These are phyloP conservation scores for Hoplodrina ambigua DNA, from an alignment of 2,888 invertebrate genomes.

Conservation along the genomic window DNA sequence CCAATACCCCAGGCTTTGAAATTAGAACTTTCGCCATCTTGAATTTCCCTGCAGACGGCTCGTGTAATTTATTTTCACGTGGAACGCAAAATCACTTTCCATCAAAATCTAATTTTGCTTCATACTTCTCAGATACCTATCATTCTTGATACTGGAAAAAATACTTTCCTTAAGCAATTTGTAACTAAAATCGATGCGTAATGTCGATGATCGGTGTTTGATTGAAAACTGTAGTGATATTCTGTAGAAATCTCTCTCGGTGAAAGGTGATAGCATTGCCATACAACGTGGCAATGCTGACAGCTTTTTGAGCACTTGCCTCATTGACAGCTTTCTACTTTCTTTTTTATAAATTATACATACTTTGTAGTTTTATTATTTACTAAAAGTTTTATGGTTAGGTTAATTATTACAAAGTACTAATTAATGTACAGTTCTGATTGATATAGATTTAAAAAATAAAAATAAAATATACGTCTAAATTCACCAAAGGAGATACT, in stretches of 20 bases:
- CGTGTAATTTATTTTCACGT: conserved; percentile 51
- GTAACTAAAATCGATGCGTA: conserved; percentile 17
- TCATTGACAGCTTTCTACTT: no score
- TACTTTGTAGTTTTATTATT: no score
- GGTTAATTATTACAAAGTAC: no score
- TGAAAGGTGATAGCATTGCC: no score
- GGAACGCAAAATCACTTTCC: conserved; percentile 51
- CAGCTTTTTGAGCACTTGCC: no score
- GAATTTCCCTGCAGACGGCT: conserved; percentile 55
- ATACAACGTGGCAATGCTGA: no score
- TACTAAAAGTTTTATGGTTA: no score
- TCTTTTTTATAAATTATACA: no score
- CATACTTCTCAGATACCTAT: conserved; percentile 17
- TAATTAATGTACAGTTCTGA: no score
- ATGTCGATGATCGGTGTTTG: background rate
- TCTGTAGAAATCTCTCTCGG: background rate
- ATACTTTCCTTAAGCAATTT: conserved; percentile 28
- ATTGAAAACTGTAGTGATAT: background rate
- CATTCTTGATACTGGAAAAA: conserved; percentile 13
- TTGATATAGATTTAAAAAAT: no score
- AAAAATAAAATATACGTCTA: no score
- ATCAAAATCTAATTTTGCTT: conserved; percentile 49
- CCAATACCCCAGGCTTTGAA: conserved; percentile 40
- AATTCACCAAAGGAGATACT: no score
- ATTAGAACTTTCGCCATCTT: conserved; percentile 49